Percentiles rank a stretch among this genome's conserved stretches.
These are phyloP conservation scores for Tichodroma muraria DNA, from an alignment of 2,113 vertebrate genomes.

Conservation along the genomic window DNA sequence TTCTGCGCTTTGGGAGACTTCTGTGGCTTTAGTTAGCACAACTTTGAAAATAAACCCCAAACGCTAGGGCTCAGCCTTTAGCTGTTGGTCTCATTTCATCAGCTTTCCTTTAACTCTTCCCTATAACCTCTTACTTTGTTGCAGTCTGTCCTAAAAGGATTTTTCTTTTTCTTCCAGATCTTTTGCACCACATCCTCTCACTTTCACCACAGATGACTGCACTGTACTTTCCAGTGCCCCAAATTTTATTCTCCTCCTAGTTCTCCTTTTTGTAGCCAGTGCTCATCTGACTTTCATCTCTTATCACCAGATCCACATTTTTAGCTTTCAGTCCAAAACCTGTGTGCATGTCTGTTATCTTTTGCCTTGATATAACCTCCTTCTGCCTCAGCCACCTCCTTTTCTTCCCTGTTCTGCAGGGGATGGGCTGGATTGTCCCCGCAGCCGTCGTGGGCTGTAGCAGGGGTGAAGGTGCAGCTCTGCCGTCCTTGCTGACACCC, in stretches of 20 bases:
- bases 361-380: background rate
- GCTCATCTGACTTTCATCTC: background rate
- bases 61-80: background rate
- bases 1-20: background rate
- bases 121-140: background rate
- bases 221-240: background rate
- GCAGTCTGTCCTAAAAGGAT: background rate
- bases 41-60: background rate
- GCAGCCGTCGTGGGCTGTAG: fast-evolving
- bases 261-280: background rate
- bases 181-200: background rate
- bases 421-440: fast-evolving
- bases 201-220: background rate
- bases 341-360: background rate
- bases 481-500: fast-evolving
- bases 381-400: background rate
- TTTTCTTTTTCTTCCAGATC: background rate
- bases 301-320: background rate
- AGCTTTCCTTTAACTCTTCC: background rate
- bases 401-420: background rate
- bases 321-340: background rate
- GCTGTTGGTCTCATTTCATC: background rate
- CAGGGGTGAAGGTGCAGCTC: background rate
- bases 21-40: background rate
- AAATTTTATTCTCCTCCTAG: background rate